phyloP scores from a whole-genome alignment of 2,888 invertebrate species.

The Lasioglossum calceatum region DNA sequence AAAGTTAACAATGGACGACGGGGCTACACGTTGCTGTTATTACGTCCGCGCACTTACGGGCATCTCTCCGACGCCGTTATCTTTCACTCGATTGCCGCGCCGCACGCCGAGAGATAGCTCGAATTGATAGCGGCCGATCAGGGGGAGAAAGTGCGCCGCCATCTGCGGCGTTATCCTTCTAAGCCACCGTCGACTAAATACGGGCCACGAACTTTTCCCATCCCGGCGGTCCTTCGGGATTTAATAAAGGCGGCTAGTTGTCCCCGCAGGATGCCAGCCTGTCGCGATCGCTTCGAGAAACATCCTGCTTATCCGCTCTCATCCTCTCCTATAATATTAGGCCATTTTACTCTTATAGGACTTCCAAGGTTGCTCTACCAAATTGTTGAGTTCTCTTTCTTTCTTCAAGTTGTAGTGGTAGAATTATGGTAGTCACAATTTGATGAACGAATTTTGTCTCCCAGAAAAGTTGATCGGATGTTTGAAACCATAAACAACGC shows the following conservation, averaged over 20 bases:
- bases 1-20: slow-evolving; percentile 19
- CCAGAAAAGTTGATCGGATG: no score
- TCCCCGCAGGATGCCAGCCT: slow-evolving; percentile 41
- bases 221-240: slow-evolving; percentile 75
- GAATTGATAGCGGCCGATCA: slow-evolving; percentile 56
- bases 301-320: slow-evolving; percentile 21
- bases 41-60: slow-evolving; percentile 17
- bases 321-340: no score
- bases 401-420: not conserved
- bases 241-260: slow-evolving; percentile 77
- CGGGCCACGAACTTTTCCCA: slow-evolving; percentile 77
- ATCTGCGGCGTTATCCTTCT: slow-evolving; percentile 65
- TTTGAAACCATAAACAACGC: not conserved
- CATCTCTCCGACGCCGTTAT: slow-evolving; percentile 37
- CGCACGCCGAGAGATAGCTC: slow-evolving; percentile 19
- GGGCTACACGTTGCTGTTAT: slow-evolving; percentile 17
- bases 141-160: slow-evolving; percentile 59
- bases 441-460: no score
- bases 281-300: slow-evolving; percentile 44
- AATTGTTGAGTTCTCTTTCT: not conserved
- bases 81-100: slow-evolving; percentile 26
- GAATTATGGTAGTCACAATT: no score
- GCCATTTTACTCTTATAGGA: slow-evolving; percentile 1
- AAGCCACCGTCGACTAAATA: slow-evolving; percentile 70
- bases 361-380: not conserved